Evolutionary conservation across 2,797 vertebrate genomes (phyloP).

Genomic region (Smutsia gigantea): DNA sequence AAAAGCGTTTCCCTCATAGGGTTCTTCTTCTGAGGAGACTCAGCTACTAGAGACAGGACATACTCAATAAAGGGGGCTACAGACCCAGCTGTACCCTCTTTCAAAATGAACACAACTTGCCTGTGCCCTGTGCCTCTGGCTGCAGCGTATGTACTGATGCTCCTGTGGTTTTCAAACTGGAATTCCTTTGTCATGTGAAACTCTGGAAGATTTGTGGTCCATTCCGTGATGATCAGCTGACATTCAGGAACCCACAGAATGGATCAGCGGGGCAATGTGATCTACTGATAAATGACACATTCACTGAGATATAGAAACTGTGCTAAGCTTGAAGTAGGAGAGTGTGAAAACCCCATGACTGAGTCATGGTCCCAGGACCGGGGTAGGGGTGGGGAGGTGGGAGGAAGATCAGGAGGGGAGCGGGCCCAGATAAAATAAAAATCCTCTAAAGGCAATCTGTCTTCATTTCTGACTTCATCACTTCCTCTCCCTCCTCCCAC

Average conservation of each 20-base stretch:
- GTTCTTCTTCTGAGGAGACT: not conserved
- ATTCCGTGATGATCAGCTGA: constrained; percentile 32
- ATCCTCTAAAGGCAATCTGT: fast-evolving
- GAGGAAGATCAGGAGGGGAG: not conserved
- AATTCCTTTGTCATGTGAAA: not conserved
- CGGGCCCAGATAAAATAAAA: too few species aligned
- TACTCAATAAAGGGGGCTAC: not conserved
- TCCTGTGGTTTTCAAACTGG: not conserved
- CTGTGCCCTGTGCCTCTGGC: fast-evolving
- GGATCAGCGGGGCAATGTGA: not conserved
- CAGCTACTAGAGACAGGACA: not conserved
- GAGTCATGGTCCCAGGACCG: not conserved
- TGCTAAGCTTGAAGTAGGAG: not conserved
- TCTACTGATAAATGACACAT: constrained; percentile 18
- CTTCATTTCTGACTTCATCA: not conserved
- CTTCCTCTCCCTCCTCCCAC: not conserved
- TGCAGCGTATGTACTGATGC: not conserved
- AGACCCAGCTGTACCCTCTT: not conserved
- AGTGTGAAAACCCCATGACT: constrained; percentile 22
- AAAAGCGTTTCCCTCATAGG: not conserved
- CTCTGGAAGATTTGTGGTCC: not conserved
- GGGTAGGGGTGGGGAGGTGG: not conserved
- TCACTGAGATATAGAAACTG: not conserved
- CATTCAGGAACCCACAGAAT: not conserved
- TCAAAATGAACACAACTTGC: not conserved